These are phyloP conservation scores for Desmophyllum pertusum DNA, from an alignment of 92 coral and sea anemone genomes.

Conservation along the genomic window DNA sequence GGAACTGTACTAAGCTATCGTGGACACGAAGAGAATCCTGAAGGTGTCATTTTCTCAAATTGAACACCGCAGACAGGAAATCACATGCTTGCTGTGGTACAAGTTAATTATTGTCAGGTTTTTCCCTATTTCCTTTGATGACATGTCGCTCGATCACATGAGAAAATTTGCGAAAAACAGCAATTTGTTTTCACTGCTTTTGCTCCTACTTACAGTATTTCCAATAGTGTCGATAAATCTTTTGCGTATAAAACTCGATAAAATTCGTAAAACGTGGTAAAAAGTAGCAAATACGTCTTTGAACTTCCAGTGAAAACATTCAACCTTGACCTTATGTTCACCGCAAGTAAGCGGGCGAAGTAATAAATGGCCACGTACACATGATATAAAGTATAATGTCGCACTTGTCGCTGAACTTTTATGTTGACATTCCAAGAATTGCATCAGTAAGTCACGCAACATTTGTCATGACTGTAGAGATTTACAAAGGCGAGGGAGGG, in stretches of 20 bases:
- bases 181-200: not conserved
- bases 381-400: not conserved
- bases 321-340: not conserved
- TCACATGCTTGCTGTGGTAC: not conserved
- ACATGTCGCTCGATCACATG: not conserved
- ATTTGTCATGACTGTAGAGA: not conserved
- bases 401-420: not conserved
- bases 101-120: conserved; percentile 21
- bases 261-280: not conserved
- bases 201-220: not conserved
- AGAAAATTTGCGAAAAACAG: not conserved
- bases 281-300: not conserved
- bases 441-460: not conserved
- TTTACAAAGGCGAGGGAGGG: too few relatives aligned
- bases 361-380: not conserved
- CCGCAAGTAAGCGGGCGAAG: not conserved
- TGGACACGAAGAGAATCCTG: not conserved
- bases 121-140: not conserved
- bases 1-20: not conserved
- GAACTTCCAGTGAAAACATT: not conserved
- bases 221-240: not conserved
- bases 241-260: not conserved
- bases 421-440: not conserved
- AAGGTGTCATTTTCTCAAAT: not conserved
- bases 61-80: conserved; percentile 28